Evolutionary conservation across 2,888 invertebrate genomes (phyloP).

Genomic region (Psococerastis gibbosa): DNA sequence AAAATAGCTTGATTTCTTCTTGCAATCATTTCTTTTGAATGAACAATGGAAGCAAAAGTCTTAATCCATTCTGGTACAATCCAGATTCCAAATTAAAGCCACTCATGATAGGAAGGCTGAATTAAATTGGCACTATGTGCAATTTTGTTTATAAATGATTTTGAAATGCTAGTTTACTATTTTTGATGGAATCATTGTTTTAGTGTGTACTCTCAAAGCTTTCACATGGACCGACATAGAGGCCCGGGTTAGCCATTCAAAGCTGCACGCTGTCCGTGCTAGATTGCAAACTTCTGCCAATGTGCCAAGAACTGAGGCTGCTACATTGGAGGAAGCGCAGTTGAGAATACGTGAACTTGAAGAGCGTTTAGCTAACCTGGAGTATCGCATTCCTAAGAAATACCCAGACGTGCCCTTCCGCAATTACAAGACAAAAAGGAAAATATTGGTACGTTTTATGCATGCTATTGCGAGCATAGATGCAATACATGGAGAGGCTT

Average conservation of each 20-base stretch:
- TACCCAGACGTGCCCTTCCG: conserved; percentile 83
- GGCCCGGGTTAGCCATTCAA: conserved; percentile 14
- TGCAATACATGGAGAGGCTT: no score
- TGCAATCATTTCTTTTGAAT: no score
- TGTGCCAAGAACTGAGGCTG: conserved; percentile 15
- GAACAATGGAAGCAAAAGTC: no score
- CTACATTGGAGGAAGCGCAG: conserved; percentile 40
- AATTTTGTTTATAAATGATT: no score
- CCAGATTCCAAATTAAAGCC: neutral
- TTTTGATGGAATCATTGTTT: no score
- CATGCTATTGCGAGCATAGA: no score
- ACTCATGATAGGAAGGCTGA: neutral
- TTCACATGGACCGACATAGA: conserved; percentile 2
- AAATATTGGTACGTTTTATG: conserved; percentile 74
- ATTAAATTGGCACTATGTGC: neutral
- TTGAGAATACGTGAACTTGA: conserved; percentile 45
- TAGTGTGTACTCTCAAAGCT: conserved; percentile 5
- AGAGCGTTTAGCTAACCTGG: conserved; percentile 48
- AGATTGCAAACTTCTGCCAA: conserved; percentile 11
- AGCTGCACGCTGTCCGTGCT: no score
- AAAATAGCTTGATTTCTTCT: no score
- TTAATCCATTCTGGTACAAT: no score
- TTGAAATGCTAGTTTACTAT: no score
- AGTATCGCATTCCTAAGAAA: conserved; percentile 47
- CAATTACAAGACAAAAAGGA: conserved; percentile 77